These are phyloP conservation scores for Drosophila sturtevanti DNA, from an alignment of 1,140 invertebrate genomes.

Conservation along the genomic window DNA sequence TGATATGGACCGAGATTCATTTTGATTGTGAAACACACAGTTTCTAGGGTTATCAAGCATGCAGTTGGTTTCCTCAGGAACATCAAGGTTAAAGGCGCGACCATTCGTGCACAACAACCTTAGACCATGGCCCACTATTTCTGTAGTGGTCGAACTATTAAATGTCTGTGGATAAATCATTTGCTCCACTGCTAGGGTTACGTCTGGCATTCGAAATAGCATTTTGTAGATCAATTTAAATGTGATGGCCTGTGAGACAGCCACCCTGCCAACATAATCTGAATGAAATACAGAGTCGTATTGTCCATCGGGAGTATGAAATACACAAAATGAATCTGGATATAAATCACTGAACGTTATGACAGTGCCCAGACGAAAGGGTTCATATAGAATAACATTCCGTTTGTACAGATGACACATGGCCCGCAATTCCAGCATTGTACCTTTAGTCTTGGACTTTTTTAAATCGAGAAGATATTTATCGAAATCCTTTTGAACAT, in stretches of 20 bases:
- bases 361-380: conserved; percentile 83
- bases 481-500: no score
- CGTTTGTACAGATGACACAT: conserved; percentile 87
- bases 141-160: conserved; percentile 55
- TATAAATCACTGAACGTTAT: conserved; percentile 19
- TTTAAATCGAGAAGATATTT: no score
- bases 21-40: conserved; percentile 78
- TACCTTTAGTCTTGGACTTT: no score
- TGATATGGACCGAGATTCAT: conserved; percentile 29
- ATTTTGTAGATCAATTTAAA: conserved; percentile 91
- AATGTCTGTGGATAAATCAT: conserved; percentile 87
- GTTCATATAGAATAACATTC: conserved; percentile 89
- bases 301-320: conserved; percentile 86
- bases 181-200: conserved; percentile 88
- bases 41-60: conserved; percentile 61
- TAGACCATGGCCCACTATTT: conserved; percentile 78
- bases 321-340: conserved; percentile 83
- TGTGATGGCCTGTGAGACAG: conserved; percentile 91
- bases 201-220: conserved; percentile 89
- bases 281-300: conserved; percentile 91
- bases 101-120: conserved; percentile 81
- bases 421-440: no score
- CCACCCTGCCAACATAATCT: conserved; percentile 87
- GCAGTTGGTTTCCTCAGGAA: conserved; percentile 71
- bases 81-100: conserved; percentile 82